Evolutionary conservation across 2,797 vertebrate genomes (phyloP).

Genomic region (Garrulus glandarius): DNA sequence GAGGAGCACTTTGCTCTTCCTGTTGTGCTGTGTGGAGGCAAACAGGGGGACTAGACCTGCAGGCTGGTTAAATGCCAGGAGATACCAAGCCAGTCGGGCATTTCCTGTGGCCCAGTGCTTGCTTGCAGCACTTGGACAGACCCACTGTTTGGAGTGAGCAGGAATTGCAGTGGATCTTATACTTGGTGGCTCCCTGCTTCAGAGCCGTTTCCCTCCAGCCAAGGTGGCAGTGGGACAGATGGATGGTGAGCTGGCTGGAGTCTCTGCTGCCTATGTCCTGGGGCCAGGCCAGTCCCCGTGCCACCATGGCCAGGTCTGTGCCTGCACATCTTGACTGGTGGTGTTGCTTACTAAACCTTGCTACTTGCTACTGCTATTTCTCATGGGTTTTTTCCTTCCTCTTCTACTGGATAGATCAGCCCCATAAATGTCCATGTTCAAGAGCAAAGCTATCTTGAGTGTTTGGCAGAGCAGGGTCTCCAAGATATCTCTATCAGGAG

Average conservation of each 20-base stretch:
- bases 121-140: background rate
- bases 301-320: background rate
- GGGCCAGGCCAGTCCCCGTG: background rate
- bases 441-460: background rate
- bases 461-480: background rate
- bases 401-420: background rate
- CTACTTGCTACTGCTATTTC: background rate
- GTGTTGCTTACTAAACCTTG: background rate
- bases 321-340: fast-evolving
- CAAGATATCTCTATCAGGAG: background rate
- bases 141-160: background rate
- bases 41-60: background rate
- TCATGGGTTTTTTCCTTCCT: background rate
- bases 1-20: background rate
- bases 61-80: background rate
- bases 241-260: background rate
- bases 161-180: background rate
- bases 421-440: fast-evolving
- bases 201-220: background rate
- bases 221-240: background rate
- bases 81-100: background rate
- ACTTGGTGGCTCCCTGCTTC: background rate
- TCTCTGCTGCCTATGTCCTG: background rate
- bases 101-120: background rate
- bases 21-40: background rate